Base-by-base conservation (phyloP, 2,888 invertebrate genomes). In the Tipula unca region DNA sequence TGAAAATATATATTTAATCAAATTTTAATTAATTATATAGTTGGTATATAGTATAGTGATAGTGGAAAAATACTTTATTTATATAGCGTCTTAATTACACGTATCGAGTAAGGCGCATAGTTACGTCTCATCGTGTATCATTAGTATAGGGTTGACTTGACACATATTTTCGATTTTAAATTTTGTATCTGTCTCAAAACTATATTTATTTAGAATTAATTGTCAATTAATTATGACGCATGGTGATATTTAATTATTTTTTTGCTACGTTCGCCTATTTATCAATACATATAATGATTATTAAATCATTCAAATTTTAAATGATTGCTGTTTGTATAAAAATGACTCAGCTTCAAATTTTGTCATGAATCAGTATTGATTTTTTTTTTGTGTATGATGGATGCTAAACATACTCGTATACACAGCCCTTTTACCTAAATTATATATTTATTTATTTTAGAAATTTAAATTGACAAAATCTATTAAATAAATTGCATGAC, bases 401-500 rank as follows among this genome's bases (percentile, higher is more conserved):
- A 69, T 69, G 69, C 69, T 25, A 69, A 25, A 25, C 10, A 69
- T 32, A 32, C 32, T 25, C 6, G 69, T 10, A 25, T 69, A n/a
- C n/a, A n/a, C 69, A 25, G 69, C 69, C 69, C 69, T 20, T 20
- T 69, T 25, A 69, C 69, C 69, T 20, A 69, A 69, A 69, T 69
- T 10, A 25, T 69, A 25, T 10, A 69, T 69, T 0, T 69, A 69
- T 69, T 69, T 69, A 25, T 69, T 69, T 69, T 25, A 25, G 25
- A 69, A 69, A 69, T 25, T 25, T 25, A 69, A 25, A 25, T 69
- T 69, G 20, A 69, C 69, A 69, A 69, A 69, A 69, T 69, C 69
- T 69, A 69, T 69, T 69, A 69, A 69, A 69, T 69, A 69, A 69
- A 69, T 69, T 69, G 69, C 10, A 69, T 69, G 69, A 69, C 69